Evolutionary conservation across 2,888 invertebrate genomes (phyloP), one percentile per base, ranked within the genome.

Genomic region (Eucera pruinosa): DNA sequence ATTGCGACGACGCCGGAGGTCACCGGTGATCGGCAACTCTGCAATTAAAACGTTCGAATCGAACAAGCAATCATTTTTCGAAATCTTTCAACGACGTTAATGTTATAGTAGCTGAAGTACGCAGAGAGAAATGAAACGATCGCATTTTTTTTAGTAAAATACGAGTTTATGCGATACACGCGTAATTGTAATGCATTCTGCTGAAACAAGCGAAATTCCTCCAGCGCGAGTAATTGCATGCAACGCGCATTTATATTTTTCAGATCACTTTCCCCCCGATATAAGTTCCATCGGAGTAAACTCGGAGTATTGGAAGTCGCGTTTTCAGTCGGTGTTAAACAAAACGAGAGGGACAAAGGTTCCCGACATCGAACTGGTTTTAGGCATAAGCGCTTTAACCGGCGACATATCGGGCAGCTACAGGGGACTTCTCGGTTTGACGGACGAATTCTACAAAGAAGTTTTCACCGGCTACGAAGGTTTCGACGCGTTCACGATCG

Each of bases 321-420:
- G 39, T 30, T 15, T n/a, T 6, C n/a, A 6, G 1, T 11, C 52
- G 6, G 27, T 45, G 36, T 0, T 18, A 6, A 36, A 13, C 9
- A 18, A 23, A 20, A 23, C 13, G 18, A 33, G 25, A 20, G 11
- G 25, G 9, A 11, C 48, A 66, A 94, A 95, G 78, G 94, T 95
- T 85, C 96, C 97, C 0, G 97, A 97, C 86, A 94, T 97, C 74
- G 97, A 97, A 90, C 92, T 97, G 15, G 96, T 97, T 9, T 93
- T 97, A 92, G 96, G 96, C 0, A 95, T 96, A 15, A 96, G 97
- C 0, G 95, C 96, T 0, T 91, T 97, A 9, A 96, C 95, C 64
- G 95, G 96, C 0, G 97, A 97, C 88, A 92, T 94, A 13, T 93
- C 96, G 62, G 96, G 96, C 15, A 94, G 95, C 47, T 91, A 96